Evolutionary conservation across 2,888 invertebrate species (phyloP), one percentile per base, ranked within the genome.

Genomic region (Phragmatobia fuliginosa): DNA sequence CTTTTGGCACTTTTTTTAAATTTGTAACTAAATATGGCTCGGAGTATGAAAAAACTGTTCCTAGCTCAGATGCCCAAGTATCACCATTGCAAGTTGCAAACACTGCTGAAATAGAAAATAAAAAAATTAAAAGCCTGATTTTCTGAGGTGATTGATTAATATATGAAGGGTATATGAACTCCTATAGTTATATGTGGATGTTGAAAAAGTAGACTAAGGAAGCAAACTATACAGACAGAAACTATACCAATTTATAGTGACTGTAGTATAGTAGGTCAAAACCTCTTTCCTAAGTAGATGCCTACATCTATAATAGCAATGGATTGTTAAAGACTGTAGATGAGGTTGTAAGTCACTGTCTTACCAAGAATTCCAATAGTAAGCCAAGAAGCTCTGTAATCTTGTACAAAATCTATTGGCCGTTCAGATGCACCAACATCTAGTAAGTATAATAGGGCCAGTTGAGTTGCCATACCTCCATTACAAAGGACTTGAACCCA

Each of bases 401-500:
- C 96, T 68, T 94, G 95, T 4, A 94, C 87, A 90, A 98, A 98
- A 90, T 98, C 97, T 61, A 99, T 96, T 1, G 97, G 96, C 36
- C 96, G 93, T 87, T 98, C 98, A 4, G 97, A 96, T 77, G 97
- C 96, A 1, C 98, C 98, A 69, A 97, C 96, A 90, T 98, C 98
- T 74, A 98, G 89, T 74, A 98, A 91, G 87, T 98, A 98, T 32
- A 98, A 91, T 49, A 98, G 85, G 0, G 97, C 97, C 64, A 98
- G 91, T 84, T 97, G 97, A 0, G 97, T 96, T 28, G 98, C 98
- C 96, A 98, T 97, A n/a, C 98, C 98, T 1, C 97, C 97, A 93
- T 98, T 99, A 87, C 98, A 98, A 0, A 99, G 89, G 10, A 98
- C 98, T 92, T 99, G 98, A 21, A 98, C 93, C 98, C 98, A 98